Evolutionary conservation across 1,140 invertebrate genomes (phyloP).

Genomic region (Papilio polyxenes): DNA sequence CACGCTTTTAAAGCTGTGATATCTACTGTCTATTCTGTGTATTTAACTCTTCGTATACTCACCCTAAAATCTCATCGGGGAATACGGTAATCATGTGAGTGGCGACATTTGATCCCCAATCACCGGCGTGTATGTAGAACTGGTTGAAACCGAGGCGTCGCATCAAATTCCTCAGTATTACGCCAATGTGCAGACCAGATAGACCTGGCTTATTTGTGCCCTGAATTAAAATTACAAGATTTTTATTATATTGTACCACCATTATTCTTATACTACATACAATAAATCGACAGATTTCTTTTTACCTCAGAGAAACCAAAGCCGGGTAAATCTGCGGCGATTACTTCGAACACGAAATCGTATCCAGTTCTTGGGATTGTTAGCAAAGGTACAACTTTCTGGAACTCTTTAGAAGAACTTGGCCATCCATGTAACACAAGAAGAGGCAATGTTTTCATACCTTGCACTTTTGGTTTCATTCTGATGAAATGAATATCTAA

Average conservation of each 20-base stretch:
- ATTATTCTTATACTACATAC: too few relatives aligned
- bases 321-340: conserved; percentile 91
- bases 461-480: conserved; percentile 75
- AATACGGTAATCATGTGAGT: conserved; percentile 84
- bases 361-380: conserved; percentile 81
- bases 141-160: conserved; percentile 85
- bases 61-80: conserved; percentile 86
- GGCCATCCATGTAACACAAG: conserved; percentile 96
- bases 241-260: too few relatives aligned
- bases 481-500: conserved; percentile 89
- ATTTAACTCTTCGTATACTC: conserved; percentile 35
- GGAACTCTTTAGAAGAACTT: conserved; percentile 93
- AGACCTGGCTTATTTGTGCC: conserved; percentile 83
- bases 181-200: conserved; percentile 84
- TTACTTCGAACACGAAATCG: conserved; percentile 89
- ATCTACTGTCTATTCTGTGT: not conserved
- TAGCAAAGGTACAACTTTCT: conserved; percentile 89
- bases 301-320: conserved; percentile 90
- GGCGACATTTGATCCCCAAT: conserved; percentile 87
- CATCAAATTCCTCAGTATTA: conserved; percentile 93
- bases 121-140: conserved; percentile 93
- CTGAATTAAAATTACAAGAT: conserved; percentile 48
- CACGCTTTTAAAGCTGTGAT: not conserved
- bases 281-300: too few relatives aligned
- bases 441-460: conserved; percentile 84